Evolutionary conservation across 2,113 vertebrate species (phyloP).

Genomic region (Malurus melanocephalus): DNA sequence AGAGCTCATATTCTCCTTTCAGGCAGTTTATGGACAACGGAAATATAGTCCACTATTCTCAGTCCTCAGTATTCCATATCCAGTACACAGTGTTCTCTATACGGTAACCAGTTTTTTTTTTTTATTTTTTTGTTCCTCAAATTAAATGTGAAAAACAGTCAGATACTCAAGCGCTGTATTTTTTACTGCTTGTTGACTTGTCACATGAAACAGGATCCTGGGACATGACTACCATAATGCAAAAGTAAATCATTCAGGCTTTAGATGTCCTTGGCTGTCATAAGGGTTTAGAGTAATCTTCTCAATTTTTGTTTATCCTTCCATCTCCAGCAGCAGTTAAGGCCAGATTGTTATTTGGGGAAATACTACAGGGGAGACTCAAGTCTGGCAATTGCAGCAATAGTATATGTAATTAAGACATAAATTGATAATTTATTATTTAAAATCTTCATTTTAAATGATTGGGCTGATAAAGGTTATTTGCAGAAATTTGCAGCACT

Average conservation of each 20-base stretch:
- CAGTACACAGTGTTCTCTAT: not conserved
- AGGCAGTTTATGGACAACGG: not conserved
- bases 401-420: not conserved
- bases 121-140: not conserved
- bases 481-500: not conserved
- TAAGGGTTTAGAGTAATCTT: not conserved
- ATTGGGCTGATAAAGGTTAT: not conserved
- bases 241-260: conserved; percentile 36
- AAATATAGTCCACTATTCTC: not conserved
- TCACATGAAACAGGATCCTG: conserved; percentile 4
- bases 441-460: not conserved
- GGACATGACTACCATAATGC: not conserved
- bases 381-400: not conserved
- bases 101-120: not conserved
- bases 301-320: conserved; percentile 29
- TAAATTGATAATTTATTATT: not conserved
- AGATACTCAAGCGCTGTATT: not conserved
- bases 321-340: not conserved
- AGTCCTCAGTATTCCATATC: not conserved
- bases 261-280: conserved; percentile 15
- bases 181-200: conserved; percentile 28
- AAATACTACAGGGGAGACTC: not conserved
- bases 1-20: not conserved
- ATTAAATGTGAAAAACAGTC: conserved; percentile 15
- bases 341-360: not conserved